Conservation (phyloP, 2,888 invertebrate genomes). For the Phoronis australis region DNA sequence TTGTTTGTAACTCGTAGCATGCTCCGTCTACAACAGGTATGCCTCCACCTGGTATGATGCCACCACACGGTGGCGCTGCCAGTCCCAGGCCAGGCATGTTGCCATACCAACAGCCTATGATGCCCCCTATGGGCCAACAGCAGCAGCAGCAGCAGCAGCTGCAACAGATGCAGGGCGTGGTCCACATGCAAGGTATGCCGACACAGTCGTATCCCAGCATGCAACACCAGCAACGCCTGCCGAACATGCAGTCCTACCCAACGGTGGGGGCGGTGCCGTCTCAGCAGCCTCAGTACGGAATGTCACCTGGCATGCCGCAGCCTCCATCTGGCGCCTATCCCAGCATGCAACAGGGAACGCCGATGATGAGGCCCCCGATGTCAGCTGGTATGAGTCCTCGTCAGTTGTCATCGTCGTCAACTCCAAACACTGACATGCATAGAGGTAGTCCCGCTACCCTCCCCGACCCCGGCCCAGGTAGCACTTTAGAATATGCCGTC, state of each 20-base stretch:
- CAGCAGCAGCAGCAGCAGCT: too few relatives aligned
- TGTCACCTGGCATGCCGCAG: neutral
- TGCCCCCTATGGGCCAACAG: too few relatives aligned
- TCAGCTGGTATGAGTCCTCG: too few relatives aligned
- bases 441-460: too few relatives aligned
- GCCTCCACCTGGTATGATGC: neutral
- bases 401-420: too few relatives aligned
- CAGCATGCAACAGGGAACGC: neutral
- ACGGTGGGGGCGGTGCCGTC: too few relatives aligned
- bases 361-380: too few relatives aligned
- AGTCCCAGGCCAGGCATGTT: neutral
- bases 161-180: neutral
- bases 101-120: too few relatives aligned
- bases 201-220: constrained; percentile 3
- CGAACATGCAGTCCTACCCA: neutral
- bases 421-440: too few relatives aligned
- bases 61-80: neutral
- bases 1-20: too few relatives aligned
- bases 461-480: too few relatives aligned
- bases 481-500: too few relatives aligned
- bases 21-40: neutral
- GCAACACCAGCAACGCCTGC: constrained; percentile 3
- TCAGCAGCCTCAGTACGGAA: constrained; percentile 2
- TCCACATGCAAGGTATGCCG: neutral
- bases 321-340: neutral